Evolutionary conservation across 2,113 vertebrate species (phyloP), one percentile per base, ranked within the genome.

Genomic region (Pachyramphus minor): DNA sequence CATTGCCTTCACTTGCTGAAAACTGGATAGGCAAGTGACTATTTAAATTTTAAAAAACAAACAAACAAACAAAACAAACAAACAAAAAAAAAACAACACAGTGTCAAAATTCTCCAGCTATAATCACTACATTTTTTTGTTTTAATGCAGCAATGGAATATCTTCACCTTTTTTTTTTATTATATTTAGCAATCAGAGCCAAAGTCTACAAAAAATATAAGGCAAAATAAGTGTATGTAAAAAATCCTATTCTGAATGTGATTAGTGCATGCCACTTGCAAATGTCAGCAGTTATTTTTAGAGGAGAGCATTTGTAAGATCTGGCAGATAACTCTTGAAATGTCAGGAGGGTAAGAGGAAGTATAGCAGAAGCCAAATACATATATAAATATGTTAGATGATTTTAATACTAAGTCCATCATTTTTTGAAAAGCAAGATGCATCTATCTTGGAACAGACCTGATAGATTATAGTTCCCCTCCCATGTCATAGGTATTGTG

Each of bases 211-310:
- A 82, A 90, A 82, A 75, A 68, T 35, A 66, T 17, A 69, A 58
- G 81, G 11, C 35, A 83, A 91, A 91, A 55, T 76, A 75, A 91
- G 20, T 12, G 8, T 63, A 58, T 59, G 20, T 85, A 56, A 95
- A 94, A 89, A 87, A 35, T 75, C 33, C 18, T 73, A 6, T 69
- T 93, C 63, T 91, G n/a, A 58, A 80, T 85, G 44, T 87, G 93
- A 96, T 96, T 96, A 93, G 78, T 93, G 42, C 53, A 24, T 78
- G 87, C 77, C 71, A 94, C 74, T 95, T 69, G 66, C 66, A 94
- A 93, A 96, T 91, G 94, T 93, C 93, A 95, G 94, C 74, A 68
- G 89, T 85, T 95, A 91, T 95, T 95, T 96, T 95, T 95, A 89
- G 84, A 77, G 84, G 74, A 95, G 75, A 88, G 63, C 71, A 66